Percentiles rank a stretch among this genome's conserved stretches.
Evolutionary conservation across 2,888 invertebrate genomes (phyloP).

Genomic region (Cephus runcator): DNA sequence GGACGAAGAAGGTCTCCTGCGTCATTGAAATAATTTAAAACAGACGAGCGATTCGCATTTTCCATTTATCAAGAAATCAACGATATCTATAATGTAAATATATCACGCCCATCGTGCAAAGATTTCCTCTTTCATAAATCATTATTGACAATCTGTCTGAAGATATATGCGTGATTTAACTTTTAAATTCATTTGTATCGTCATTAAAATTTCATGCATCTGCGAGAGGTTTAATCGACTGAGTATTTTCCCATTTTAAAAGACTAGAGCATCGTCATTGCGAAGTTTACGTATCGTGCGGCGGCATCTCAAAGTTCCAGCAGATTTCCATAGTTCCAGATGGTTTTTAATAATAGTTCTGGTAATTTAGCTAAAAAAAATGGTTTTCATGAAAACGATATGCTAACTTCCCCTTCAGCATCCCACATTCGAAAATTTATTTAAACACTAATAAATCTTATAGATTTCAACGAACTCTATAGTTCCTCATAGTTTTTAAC

Average conservation of each 20-base stretch:
- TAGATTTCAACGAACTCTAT: too few species aligned
- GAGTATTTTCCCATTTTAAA: neutral
- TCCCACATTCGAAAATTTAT: too few species aligned
- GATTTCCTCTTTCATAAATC: neutral
- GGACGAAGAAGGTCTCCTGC: neutral
- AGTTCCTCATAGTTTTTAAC: too few species aligned
- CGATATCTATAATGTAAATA: neutral
- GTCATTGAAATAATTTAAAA: neutral
- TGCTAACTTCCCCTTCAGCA: too few species aligned
- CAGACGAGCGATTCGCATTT: neutral
- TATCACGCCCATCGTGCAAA: neutral
- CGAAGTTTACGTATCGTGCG: too few species aligned
- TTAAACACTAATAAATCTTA: too few species aligned
- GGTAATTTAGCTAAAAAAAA: too few species aligned
- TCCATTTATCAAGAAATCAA: neutral
- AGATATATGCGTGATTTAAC: neutral
- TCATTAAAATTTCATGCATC: neutral
- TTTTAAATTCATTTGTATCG: neutral
- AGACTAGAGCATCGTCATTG: neutral
- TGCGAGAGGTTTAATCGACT: neutral
- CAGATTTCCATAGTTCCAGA: too few species aligned
- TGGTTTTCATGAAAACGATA: too few species aligned
- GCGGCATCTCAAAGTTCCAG: too few species aligned
- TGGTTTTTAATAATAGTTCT: too few species aligned
- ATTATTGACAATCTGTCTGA: neutral